These are phyloP conservation scores for Lutjanus erythropterus DNA, from an alignment of 2,113 vertebrate genomes.

Conservation along the genomic window DNA sequence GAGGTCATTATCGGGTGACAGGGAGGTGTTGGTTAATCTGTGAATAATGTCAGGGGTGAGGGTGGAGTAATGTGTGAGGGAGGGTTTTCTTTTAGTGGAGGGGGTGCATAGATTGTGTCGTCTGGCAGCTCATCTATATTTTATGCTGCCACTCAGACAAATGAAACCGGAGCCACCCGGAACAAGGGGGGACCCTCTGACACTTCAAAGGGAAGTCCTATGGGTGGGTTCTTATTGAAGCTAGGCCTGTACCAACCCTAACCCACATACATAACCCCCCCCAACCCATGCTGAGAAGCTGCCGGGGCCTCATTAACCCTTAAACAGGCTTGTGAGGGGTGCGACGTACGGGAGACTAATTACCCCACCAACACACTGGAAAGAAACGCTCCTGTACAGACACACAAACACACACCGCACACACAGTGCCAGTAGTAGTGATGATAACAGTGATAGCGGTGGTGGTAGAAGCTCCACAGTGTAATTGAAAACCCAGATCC, in stretches of 20 bases:
- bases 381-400: conserved; percentile 51
- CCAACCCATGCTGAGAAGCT: conserved; percentile 90
- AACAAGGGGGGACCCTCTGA: conserved; percentile 99
- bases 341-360: conserved; percentile 87
- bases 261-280: conserved; percentile 71
- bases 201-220: conserved; percentile 99
- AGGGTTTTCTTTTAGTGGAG: conserved; percentile 63
- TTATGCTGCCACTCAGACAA: conserved; percentile 99
- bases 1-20: conserved; percentile 82
- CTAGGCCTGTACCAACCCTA: conserved; percentile 86
- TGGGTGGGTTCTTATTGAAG: conserved; percentile 99
- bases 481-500: conserved; percentile 96
- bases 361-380: conserved; percentile 65
- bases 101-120: conserved; percentile 77
- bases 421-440: conserved; percentile 37
- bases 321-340: conserved; percentile 98
- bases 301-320: conserved; percentile 99
- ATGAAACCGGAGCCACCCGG: conserved; percentile 99
- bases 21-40: conserved; percentile 89
- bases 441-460: conserved; percentile 36
- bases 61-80: conserved; percentile 63
- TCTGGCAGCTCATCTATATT: conserved; percentile 99
- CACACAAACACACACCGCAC: conserved; percentile 61
- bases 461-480: conserved; percentile 85
- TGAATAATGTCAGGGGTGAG: conserved; percentile 95